Evolutionary conservation across 2,888 invertebrate species (phyloP), one percentile per base, ranked within the genome.

Genomic region (Ernsta delagoae): DNA sequence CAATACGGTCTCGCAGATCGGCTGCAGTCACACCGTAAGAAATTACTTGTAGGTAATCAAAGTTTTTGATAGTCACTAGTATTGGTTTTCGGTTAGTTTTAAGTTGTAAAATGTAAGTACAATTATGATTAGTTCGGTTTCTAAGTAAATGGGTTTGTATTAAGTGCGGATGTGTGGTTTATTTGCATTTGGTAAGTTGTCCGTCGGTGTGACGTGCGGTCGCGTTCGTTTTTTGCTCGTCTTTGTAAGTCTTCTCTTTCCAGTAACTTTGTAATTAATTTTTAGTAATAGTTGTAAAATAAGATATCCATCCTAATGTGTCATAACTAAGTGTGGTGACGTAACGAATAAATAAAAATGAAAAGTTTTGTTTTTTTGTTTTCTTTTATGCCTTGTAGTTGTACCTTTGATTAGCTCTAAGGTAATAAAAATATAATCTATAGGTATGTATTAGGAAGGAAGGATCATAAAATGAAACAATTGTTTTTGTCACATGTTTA

Each of bases 251-350:
- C 81, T 78, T 76, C 77, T 84, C 78, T 86, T 85, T 83, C 81
- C 82, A 81, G 72, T 82, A 78, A 76, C 75, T 74, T 78, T 82
- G 80, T 84, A 84, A 83, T 86, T 48, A 68, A 62, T 84, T 85
- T 16, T 85, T 87, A 88, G 84, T 75, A 62, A 73, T 79, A 78
- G 83, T 79, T 83, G 83, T 87, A 85, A 80, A 79, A 72, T 89
- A 90, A 88, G 87, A 77, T 88, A 83, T 86, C 83, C 86, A 88
- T 85, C 86, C 82, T 84, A 79, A 86, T 84, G 92, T 92, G 91
- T 92, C 90, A 92, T 92, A 90, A 75, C 87, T 89, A 81, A 78
- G 78, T 87, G 87, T 90, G 88, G 86, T 90, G 90, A 89, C 88
- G 87, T 91, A 84, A 87, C 78, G 80, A 87, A 87, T 88, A 87